phyloP scores from a whole-genome alignment of 2,113 vertebrate species.

The Crocuta crocuta region DNA sequence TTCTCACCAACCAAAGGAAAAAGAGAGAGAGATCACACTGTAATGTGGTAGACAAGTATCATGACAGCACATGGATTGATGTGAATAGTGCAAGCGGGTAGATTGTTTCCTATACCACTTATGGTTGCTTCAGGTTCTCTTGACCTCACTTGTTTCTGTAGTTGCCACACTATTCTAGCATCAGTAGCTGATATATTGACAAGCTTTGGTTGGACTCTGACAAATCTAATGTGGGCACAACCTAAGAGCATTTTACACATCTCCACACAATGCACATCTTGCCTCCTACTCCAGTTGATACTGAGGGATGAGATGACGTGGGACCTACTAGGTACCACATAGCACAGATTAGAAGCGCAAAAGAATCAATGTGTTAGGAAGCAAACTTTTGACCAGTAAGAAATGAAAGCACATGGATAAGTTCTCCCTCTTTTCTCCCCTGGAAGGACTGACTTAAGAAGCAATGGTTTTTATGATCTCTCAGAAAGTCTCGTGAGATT shows the following conservation, averaged over 20 bases:
- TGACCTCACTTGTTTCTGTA: neutral
- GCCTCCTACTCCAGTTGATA: neutral
- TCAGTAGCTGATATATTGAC: neutral
- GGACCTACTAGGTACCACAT: neutral
- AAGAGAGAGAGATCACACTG: neutral
- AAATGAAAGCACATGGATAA: neutral
- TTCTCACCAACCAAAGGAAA: neutral
- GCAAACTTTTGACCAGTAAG: neutral
- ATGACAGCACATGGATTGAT: neutral
- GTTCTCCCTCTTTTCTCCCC: neutral
- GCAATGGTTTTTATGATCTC: neutral
- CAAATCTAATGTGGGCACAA: neutral
- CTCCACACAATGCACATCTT: neutral
- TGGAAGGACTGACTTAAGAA: neutral
- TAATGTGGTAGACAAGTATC: neutral
- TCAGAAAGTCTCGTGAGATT: neutral
- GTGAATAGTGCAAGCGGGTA: neutral
- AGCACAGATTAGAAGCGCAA: neutral
- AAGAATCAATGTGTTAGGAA: neutral
- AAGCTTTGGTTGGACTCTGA: neutral
- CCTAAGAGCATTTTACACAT: neutral
- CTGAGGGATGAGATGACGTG: neutral
- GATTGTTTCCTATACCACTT: neutral
- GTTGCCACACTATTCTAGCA: neutral
- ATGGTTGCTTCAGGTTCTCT: neutral